Evolutionary conservation across 2,888 invertebrate species (phyloP).

Genomic region (Eulithis prunata): DNA sequence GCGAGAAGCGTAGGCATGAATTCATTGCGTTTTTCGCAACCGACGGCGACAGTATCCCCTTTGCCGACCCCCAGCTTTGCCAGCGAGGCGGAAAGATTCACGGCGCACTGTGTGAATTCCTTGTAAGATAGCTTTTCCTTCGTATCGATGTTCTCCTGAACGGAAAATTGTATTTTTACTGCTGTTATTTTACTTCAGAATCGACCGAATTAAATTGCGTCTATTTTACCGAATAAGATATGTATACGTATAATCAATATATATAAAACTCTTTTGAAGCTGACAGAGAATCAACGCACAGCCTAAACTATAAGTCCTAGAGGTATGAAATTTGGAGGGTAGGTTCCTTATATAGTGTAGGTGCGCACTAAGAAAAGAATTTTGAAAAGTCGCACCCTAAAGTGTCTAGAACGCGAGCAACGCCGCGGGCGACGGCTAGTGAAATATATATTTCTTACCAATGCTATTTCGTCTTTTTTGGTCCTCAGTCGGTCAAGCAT

Average conservation of each 20-base stretch:
- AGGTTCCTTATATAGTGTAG: too few relatives aligned
- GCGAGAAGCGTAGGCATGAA: conserved; percentile 80
- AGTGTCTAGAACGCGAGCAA: too few relatives aligned
- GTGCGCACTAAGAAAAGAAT: too few relatives aligned
- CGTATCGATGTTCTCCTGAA: conserved; percentile 82
- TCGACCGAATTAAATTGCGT: too few relatives aligned
- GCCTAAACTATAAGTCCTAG: too few relatives aligned
- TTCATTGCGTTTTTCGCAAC: conserved; percentile 85
- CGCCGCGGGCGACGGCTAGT: too few relatives aligned
- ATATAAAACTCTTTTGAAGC: too few relatives aligned
- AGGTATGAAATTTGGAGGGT: too few relatives aligned
- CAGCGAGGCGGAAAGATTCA: conserved; percentile 80
- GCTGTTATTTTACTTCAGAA: not conserved
- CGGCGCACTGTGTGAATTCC: conserved; percentile 79
- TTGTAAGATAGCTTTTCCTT: conserved; percentile 78
- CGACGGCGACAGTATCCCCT: conserved; percentile 83
- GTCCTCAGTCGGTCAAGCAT: conserved; percentile 57
- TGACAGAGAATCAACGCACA: too few relatives aligned
- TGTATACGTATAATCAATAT: too few relatives aligned
- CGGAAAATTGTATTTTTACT: conserved; percentile 22
- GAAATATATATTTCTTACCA: conserved; percentile 53
- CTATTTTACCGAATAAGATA: not conserved
- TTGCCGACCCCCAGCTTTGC: conserved; percentile 71
- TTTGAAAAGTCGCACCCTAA: too few relatives aligned
- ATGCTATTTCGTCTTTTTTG: conserved; percentile 53